Evolutionary conservation across 2,113 vertebrate species (phyloP).

Genomic region (Ovibos moschatus): DNA sequence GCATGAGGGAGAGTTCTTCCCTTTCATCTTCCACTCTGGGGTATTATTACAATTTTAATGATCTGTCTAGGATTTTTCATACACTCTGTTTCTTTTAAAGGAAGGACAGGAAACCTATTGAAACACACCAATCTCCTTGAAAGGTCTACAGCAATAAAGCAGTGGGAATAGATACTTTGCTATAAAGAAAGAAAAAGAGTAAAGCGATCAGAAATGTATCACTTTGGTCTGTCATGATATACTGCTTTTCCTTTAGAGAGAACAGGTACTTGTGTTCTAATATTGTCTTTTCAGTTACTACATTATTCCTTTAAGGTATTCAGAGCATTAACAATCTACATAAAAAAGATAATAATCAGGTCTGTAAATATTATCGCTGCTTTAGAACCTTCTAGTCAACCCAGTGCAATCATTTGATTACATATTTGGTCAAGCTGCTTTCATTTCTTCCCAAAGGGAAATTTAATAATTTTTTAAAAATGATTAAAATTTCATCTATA

Average conservation of each 20-base stretch:
- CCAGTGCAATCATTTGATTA: background rate
- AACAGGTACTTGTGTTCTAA: background rate
- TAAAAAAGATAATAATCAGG: background rate
- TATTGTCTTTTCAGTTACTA: conserved; percentile 17
- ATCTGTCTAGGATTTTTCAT: conserved; percentile 58
- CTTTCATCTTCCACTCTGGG: conserved; percentile 58
- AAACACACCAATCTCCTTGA: conserved; percentile 61
- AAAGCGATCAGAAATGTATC: conserved; percentile 27
- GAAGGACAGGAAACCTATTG: conserved; percentile 49
- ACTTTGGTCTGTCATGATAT: conserved; percentile 21
- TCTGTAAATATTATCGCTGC: conserved; percentile 20
- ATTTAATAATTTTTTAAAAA: background rate
- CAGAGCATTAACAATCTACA: background rate
- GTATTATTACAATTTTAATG: conserved; percentile 68
- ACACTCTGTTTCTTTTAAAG: conserved; percentile 51
- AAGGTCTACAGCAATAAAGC: conserved; percentile 35
- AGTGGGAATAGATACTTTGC: conserved; percentile 46
- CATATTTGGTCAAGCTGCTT: background rate
- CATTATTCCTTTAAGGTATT: conserved; percentile 28
- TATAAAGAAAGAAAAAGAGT: background rate
- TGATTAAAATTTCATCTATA: background rate
- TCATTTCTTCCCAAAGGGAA: background rate
- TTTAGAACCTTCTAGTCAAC: background rate
- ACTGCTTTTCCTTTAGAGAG: conserved; percentile 28
- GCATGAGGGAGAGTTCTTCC: background rate